Base-by-base conservation (phyloP, 2,888 invertebrate species). In the Cephus runcator region DNA sequence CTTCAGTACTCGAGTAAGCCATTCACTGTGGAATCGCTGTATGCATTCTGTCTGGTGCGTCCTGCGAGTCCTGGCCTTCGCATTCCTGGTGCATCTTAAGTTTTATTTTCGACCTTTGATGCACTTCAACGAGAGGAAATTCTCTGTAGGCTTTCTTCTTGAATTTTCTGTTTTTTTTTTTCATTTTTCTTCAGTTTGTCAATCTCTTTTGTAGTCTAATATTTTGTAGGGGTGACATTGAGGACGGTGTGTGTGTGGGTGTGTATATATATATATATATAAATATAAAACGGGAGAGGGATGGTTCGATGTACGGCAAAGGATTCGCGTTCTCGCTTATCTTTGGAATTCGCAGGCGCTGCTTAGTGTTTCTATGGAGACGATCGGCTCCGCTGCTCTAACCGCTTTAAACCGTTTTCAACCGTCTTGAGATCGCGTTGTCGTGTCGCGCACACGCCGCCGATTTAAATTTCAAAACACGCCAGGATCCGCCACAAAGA, bases 401-500 rank as follows among this genome's bases (percentile, higher is more conserved):
- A 34, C 73, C 33, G 33, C 73, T 34, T 73, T 73, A 34, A 73
- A 73, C 31, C 30, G 74, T 31, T 35, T 35, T 34, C 36, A 74
- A 74, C 74, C 74, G 74, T 74, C 74, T 9, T 23, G 34, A 3
- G 73, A 11, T 34, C 23, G 56, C 56, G 56, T 56, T 56, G 56
- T 74, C 34, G 74, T 35, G 36, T 75, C 31, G 69, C 73, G 36
- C 34, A 30, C 74, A 69, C 73, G 79, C 73, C 36, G 75, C 73
- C 76, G 76, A 84, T 84, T 84, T 84, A 80, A 84, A 84, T 82
- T 83, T 82, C 76, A 83, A 83, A 83, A 83, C 76, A 80, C 77
- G 73, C 76, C 71, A 78, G 73, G 81, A 69, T 68, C 77, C 76
- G 33, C 73, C 73, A 76, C 79, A 82, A 83, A 82, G 82, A 83